Base-by-base conservation (phyloP, 2,797 vertebrate genomes). In the Calcarius lapponicus region DNA sequence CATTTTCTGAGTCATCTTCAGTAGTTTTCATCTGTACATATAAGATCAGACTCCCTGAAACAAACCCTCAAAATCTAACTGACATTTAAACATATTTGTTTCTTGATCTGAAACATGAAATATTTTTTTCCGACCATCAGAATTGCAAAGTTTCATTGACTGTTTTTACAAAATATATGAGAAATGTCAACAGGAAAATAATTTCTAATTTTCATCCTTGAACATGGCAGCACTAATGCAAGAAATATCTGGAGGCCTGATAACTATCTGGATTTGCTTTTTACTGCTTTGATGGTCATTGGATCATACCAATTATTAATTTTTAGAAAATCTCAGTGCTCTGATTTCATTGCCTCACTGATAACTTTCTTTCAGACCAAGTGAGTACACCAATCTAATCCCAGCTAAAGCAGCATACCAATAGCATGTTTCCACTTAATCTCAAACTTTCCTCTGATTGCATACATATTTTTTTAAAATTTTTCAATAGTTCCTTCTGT, bases 381-480 rank as follows among this genome's bases (percentile, higher is more conserved):
- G 85, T 76, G 93, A 96, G 87, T 91, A 57, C 62, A 91, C 31
- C 76, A 87, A 64, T 70, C 74, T 94, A 96, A 96, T 86, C 79
- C 70, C 85, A 97, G 82, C 40, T 82, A 86, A 71, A 93, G 75
- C 58, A 88, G 69, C 58, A 73, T 73, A 87, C 73, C 34, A 96
- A 92, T 18, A 87, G 13, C 32, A 13, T 54, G 53, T 94, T 96
- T 96, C 85, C 56, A 86, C 61, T 88, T 80, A 95, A 73, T 83
- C 69, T 83, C 91, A 80, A 70, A 95, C 95, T 94, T 96, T 73
- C 88, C 40, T 88, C 45, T 96, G 90, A 92, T 72, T 96, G 69
- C 88, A 95, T 80, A 80, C 58, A 93, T 96, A 92, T 93, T 97
- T 97, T 93, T 97, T 97, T 87, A 83, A 94, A 93, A 57, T 94